Percentiles rank a stretch among this genome's conserved stretches.
Conservation (phyloP, 2,113 vertebrate genomes). For the Naja naja region DNA sequence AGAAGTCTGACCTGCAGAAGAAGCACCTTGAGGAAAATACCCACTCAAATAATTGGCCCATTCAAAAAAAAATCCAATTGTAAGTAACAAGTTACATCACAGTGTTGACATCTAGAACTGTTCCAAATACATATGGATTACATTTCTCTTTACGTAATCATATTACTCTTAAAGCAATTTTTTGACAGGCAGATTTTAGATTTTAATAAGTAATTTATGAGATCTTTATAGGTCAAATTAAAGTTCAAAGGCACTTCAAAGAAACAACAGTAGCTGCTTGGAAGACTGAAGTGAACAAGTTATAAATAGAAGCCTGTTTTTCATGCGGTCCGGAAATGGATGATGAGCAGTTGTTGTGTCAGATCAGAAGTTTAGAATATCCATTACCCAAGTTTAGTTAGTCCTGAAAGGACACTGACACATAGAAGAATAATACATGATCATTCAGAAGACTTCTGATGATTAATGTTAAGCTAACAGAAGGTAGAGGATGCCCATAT, state of each 20-base stretch:
- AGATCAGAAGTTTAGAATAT: conserved; percentile 24
- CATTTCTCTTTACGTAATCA: neutral
- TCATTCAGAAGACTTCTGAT: conserved; percentile 43
- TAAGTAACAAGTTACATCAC: neutral
- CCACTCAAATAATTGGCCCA: neutral
- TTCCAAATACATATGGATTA: neutral
- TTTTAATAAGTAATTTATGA: fast-evolving
- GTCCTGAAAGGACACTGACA: conserved; percentile 52
- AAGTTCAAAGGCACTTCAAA: neutral
- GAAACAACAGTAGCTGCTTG: neutral
- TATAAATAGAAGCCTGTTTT: conserved; percentile 58
- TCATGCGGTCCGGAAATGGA: conserved; percentile 50
- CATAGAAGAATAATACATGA: conserved; percentile 47
- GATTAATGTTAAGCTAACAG: conserved; percentile 44
- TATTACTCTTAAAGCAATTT: neutral
- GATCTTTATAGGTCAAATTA: neutral
- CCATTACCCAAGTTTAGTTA: conserved; percentile 28
- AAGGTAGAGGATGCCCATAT: neutral
- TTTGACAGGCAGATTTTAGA: neutral
- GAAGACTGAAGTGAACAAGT: conserved; percentile 24
- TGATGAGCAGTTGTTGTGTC: conserved; percentile 47
- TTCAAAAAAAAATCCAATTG: neutral
- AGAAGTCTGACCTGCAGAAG: neutral
- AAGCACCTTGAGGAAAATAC: neutral
- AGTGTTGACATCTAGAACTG: neutral